Evolutionary conservation across 1,140 invertebrate genomes (phyloP), one percentile per base, ranked within the genome.

Genomic region (Drosophila elegans): DNA sequence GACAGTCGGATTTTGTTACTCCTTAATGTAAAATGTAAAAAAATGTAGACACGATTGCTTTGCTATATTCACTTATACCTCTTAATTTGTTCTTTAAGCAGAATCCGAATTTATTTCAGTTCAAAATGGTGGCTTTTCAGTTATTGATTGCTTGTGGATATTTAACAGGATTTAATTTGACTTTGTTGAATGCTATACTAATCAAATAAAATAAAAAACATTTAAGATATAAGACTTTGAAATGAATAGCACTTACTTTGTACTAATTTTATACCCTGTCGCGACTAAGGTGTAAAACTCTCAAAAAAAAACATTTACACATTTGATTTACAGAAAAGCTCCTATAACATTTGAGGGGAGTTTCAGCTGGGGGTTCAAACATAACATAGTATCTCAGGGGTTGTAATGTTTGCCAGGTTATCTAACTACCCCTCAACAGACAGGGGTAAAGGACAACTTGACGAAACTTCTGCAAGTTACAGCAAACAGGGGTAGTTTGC

Each of bases 361-460:
- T 16, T 39, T 9, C 3, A n/a, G 10, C 11, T 3, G 16, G 38
- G 7, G 11, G 10, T n/a, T 6, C 13, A 12, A 12, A 5, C 44
- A 7, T 36, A 21, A 27, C 69, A 61, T 32, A 11, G 13, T 13
- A 25, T 52, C n/a, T 60, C 9, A 64, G 72, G 72, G 69, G 72
- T 39, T 27, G 51, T 11, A 0, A 53, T 74, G 68, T 56, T 51
- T 52, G 29, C 13, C 66, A 55, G 48, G 74, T 84, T 89, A 89
- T 80, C 76, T 89, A 77, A 75, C 49, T 42, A 68, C 84, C 84
- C 85, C 85, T 78, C 12, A 13, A n/a, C 2, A 3, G 6, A n/a
- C 1, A 73, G 74, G 71, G 69, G 80, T 38, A 78, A 44, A 16
- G 12, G 4, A 56, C 29, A 78, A 81, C 74, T 90, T 72, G 41